Percentiles rank a stretch among this genome's conserved stretches.
These are phyloP conservation scores for Mus spretus DNA, from an alignment of 2,797 vertebrate genomes.

Conservation along the genomic window DNA sequence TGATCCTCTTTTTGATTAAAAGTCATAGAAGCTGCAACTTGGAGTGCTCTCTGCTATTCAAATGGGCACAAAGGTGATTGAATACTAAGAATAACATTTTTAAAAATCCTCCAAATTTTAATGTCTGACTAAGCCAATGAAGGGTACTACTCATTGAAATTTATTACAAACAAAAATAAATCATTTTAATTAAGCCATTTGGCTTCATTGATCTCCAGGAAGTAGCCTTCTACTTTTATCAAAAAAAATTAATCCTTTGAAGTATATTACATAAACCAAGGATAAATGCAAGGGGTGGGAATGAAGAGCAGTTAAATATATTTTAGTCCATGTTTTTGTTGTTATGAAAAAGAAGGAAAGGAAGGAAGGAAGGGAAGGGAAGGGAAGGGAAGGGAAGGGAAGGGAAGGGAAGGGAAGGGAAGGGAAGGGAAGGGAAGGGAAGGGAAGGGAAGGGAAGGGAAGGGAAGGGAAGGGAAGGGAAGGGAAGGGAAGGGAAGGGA, in stretches of 20 bases:
- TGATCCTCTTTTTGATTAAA: slow-evolving; percentile 50
- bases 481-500: no score
- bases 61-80: slow-evolving; percentile 1
- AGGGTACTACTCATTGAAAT: slow-evolving; percentile 5
- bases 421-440: no score
- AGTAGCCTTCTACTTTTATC: neutral
- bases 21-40: neutral
- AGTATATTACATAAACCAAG: slow-evolving; percentile 13
- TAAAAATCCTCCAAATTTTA: neutral
- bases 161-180: slow-evolving; percentile 33
- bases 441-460: no score
- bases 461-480: no score
- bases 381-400: no score
- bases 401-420: no score
- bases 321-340: neutral
- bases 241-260: neutral
- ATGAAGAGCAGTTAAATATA: neutral
- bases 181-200: slow-evolving; percentile 29
- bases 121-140: slow-evolving; percentile 3
- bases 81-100: slow-evolving; percentile 8
- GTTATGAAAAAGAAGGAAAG: neutral
- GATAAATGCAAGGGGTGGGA: neutral
- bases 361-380: no score
- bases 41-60: neutral
- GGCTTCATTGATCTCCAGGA: slow-evolving; percentile 21